Evolutionary conservation across 2,888 invertebrate genomes (phyloP).

Genomic region (Liodrosophila aerea): DNA sequence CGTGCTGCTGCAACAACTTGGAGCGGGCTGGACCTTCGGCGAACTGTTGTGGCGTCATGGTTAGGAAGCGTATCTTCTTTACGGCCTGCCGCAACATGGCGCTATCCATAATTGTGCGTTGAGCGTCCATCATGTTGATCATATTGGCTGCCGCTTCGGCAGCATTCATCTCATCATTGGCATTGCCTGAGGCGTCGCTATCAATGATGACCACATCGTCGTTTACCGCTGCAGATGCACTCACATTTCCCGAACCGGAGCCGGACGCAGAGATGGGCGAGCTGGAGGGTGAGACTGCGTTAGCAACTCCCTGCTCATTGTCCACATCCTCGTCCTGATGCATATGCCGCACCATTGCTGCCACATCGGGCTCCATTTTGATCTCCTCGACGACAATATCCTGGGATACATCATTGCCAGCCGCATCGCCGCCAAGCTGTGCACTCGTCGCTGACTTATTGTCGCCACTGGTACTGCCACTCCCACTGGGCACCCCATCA

Average conservation of each 20-base stretch:
- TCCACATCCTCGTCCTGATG: slow-evolving; percentile 67
- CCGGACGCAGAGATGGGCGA: slow-evolving; percentile 16
- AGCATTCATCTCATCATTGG: slow-evolving; percentile 42
- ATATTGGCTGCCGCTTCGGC: slow-evolving; percentile 63
- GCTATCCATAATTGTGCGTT: slow-evolving; percentile 76
- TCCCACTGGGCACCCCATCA: slow-evolving; percentile 29
- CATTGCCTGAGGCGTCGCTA: slow-evolving; percentile 69
- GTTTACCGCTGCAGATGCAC: slow-evolving; percentile 1
- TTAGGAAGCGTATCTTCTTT: slow-evolving; percentile 90
- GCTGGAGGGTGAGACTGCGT: slow-evolving; percentile 6
- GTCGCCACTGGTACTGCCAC: neutral
- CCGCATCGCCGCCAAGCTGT: slow-evolving; percentile 43
- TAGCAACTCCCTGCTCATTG: slow-evolving; percentile 25
- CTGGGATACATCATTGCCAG: slow-evolving; percentile 26
- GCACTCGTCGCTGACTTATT: neutral
- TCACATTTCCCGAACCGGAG: slow-evolving; percentile 1
- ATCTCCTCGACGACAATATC: slow-evolving; percentile 71
- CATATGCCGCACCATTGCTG: slow-evolving; percentile 74
- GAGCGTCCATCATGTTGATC: slow-evolving; percentile 75
- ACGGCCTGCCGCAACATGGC: slow-evolving; percentile 86
- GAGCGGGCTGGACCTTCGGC: slow-evolving; percentile 92
- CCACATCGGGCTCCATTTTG: slow-evolving; percentile 80
- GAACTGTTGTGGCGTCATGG: slow-evolving; percentile 90
- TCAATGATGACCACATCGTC: slow-evolving; percentile 79
- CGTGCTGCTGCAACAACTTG: slow-evolving; percentile 88